Evolutionary conservation across 2,797 vertebrate species (phyloP), one percentile per base, ranked within the genome.

Genomic region (Peromyscus melanophrys): DNA sequence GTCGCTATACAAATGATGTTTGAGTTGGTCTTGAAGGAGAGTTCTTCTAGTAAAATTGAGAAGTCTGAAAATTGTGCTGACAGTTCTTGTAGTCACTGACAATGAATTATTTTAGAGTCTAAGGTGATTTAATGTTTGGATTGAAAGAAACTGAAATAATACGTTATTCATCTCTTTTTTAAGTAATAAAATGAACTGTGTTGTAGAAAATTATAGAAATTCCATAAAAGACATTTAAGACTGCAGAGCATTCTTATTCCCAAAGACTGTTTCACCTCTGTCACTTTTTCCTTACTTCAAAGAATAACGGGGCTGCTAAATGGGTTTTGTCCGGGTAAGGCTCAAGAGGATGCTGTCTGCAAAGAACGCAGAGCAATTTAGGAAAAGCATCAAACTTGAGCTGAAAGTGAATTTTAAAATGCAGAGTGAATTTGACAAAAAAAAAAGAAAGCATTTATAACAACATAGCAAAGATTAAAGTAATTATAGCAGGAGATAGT

Each of bases 381-480:
- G 34, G 17, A 77, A 78, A 90, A 92, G 49, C 4, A 25, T 69
- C 81, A 85, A 97, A 63, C 96, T 31, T 69, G 55, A 43, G 76
- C 46, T 95, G 55, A 92, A 93, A 97, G 65, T 37, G 73, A 81
- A 92, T 92, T 92, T 97, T 95, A 90, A 96, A 96, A 93, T 83
- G 87, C 61, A 95, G 61, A 83, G 69, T 71, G n/a, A 96, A 93
- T 97, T 90, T 92, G 85, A 95, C 67, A 94, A 92, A 97, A 92
- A 97, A 11, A 34, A 71, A 69, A 87, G 92, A 96, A 94, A 97
- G 92, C 55, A 91, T 97, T 87, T 94, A 90, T 96, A 94, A 94
- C 86, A 96, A 77, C 81, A 77, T 61, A 63, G 89, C 71, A 84
- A 94, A 94, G 84, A 96, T 95, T 93, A 92, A 97, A 91, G 96